Evolutionary conservation across 2,888 invertebrate species (phyloP), one percentile per base, ranked within the genome.

Genomic region (Coelinius sp.): DNA sequence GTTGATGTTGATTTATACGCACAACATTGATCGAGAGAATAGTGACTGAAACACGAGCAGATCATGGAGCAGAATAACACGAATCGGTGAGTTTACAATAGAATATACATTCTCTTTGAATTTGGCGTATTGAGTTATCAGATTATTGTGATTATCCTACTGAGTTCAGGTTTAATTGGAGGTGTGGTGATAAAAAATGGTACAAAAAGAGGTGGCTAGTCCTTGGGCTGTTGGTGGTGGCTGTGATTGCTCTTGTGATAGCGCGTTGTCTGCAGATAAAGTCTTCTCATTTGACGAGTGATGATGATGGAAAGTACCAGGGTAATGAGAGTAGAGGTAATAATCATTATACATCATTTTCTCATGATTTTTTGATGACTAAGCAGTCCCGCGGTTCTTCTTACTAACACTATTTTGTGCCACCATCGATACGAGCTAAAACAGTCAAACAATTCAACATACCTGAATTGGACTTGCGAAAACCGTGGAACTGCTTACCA

Each of bases 241-340:
- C 85, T 44, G 85, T 86, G 77, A 82, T 86, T 76, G 85, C 85
- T 17, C 78, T 87, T 35, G 81, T 85, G 8, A 81, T 82, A 49
- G 84, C 86, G 73, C 73, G 86, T 70, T 83, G 83, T 68, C 80
- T 86, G 70, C 87, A 86, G 71, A 83, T 83, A 77, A 79, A 82
- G 6, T 77, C 84, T 69, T 85, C 85, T 78, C 79, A 79, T 27
- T 72, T 64, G 66, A 83, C 79, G 66, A 80, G 82, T 31, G 83
- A 84, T 67, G 84, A 85, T 80, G 83, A 81, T 75, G 85, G 86
- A 78, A 85, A 86, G 83, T 92, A 92, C 81, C 84, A 92, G 83
- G 91, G 89, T 78, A 91, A 91, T 81, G 90, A 91, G 79, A 90
- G 89, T 71, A 92, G 92, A 81, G 92, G 92, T 92, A 77, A 25